Base-by-base conservation (phyloP, 2,113 vertebrate species). In the Calidris pygmaea region DNA sequence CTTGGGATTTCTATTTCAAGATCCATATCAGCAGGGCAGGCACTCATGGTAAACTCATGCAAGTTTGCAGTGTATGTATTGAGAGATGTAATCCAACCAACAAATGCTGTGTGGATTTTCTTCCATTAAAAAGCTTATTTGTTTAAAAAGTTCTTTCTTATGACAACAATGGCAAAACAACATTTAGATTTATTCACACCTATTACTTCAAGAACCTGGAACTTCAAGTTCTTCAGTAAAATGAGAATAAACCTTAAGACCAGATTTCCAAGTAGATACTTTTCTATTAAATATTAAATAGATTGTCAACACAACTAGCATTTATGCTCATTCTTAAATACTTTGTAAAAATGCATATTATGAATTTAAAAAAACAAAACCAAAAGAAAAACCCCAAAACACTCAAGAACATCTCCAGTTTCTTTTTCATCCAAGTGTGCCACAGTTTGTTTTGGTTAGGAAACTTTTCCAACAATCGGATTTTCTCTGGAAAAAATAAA, bases 391-490 rank as follows among this genome's bases (percentile, higher is more conserved):
- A 13, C 9, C 17, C 47, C 47, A 52, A 41, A 80, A 94, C 45
- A 81, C 35, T 84, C 50, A 37, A 83, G 47, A 96, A 37, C 53
- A 88, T 79, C 94, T 98, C 97, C 98, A 98, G 97, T 97, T 98
- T 97, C 96, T 96, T 97, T 85, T 87, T 81, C 94, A 87, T 96
- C 88, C 93, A 93, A 82, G 23, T 91, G 65, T 87, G 48, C 59
- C 63, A 80, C 50, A 83, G 45, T 90, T 95, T 83, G 86, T 68
- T 89, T 80, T 45, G 74, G 95, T 98, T 98, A 99, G 62, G 98
- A 99, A 87, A 98, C 98, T 97, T 99, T 99, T 72, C 99, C 99
- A 74, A 99, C 98, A 67, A 99, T 99, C 11, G 99, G 99, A 98
- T 99, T 99, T 97, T 99, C 98, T 97, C 99, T 99, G 97, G 10